phyloP scores from a whole-genome alignment of 2,797 vertebrate genomes.

The Vipera ursinii region DNA sequence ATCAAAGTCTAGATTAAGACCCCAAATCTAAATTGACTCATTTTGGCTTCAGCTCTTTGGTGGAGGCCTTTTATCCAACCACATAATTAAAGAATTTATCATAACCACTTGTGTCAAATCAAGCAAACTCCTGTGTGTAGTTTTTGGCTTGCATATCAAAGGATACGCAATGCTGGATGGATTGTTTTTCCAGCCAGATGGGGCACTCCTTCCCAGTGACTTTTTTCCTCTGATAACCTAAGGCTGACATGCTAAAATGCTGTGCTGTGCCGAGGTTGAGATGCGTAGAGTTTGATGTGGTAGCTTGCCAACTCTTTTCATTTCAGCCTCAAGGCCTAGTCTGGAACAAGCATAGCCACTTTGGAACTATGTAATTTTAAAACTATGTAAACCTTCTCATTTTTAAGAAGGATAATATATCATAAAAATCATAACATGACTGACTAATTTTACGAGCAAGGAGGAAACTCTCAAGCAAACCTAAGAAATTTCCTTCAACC shows the following conservation, averaged over 20 bases:
- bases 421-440: background rate
- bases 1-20: slow-evolving; percentile 29
- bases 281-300: background rate
- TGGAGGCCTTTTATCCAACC: slow-evolving; percentile 23
- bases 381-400: background rate
- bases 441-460: background rate
- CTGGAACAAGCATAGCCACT: background rate
- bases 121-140: slow-evolving; percentile 35
- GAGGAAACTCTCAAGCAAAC: background rate
- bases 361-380: background rate
- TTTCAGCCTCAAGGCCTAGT: slow-evolving; percentile 5
- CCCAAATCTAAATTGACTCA: slow-evolving; percentile 29
- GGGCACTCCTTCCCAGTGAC: slow-evolving; percentile 24
- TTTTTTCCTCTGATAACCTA: slow-evolving; percentile 32
- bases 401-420: background rate
- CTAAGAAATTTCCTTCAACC: background rate
- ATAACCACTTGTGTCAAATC: slow-evolving; percentile 37
- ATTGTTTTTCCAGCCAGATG: slow-evolving; percentile 30
- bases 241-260: slow-evolving; percentile 20
- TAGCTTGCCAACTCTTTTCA: slow-evolving; percentile 23
- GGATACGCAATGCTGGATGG: background rate
- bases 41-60: slow-evolving; percentile 15
- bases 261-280: background rate
- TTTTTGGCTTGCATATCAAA: slow-evolving; percentile 33
- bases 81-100: slow-evolving; percentile 40